phyloP scores from a whole-genome alignment of 2,888 invertebrate genomes.

The Microplitis manilae region DNA sequence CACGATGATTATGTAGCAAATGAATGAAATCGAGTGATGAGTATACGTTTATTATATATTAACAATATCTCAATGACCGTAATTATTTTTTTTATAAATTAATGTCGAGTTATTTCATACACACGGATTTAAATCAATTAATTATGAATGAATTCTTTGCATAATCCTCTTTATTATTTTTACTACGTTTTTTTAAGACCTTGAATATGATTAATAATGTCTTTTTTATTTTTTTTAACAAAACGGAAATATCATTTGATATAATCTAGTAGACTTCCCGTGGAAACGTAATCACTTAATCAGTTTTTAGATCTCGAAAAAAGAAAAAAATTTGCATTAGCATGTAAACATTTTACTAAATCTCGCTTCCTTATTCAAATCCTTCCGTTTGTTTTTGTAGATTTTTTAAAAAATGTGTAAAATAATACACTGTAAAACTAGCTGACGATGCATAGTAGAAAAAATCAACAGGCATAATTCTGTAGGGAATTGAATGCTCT shows the following conservation, averaged over 20 bases:
- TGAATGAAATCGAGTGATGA: slow-evolving; percentile 57
- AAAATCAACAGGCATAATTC: too few species aligned
- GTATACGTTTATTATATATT: too few species aligned
- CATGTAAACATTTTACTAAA: background rate
- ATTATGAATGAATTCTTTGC: background rate
- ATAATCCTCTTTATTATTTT: background rate
- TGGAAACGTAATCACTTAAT: background rate
- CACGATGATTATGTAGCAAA: slow-evolving; percentile 62
- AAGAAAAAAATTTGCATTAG: background rate
- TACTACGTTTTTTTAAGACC: background rate
- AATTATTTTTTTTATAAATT: too few species aligned
- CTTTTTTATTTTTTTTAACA: background rate
- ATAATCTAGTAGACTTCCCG: background rate
- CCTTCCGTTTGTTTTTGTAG: slow-evolving; percentile 16
- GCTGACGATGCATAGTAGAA: too few species aligned
- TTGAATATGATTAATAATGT: background rate
- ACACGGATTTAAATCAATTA: background rate
- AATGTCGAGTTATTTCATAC: background rate
- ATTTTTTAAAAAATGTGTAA: too few species aligned
- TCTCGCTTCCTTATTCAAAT: slow-evolving; percentile 21
- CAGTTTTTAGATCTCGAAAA: background rate
- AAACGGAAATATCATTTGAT: background rate
- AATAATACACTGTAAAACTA: too few species aligned
- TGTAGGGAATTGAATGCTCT: too few species aligned
- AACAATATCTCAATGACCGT: too few species aligned